Evolutionary conservation across 2,113 vertebrate genomes (phyloP).

Genomic region (Parotia lawesii): DNA sequence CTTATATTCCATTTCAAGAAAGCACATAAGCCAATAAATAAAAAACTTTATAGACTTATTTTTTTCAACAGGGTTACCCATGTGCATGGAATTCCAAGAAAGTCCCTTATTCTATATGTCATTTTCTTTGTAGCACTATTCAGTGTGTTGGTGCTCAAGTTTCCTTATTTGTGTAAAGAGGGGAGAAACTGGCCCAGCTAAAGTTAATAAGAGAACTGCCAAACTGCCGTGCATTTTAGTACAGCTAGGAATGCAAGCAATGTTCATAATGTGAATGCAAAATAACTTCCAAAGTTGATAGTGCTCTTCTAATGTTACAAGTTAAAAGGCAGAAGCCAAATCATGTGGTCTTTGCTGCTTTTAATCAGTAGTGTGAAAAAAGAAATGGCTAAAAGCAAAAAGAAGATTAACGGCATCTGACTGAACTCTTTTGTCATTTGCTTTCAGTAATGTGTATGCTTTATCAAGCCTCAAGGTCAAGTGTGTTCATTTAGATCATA

Average conservation of each 20-base stretch:
- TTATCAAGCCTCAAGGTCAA: not conserved
- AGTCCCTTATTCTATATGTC: not conserved
- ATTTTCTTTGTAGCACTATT: not conserved
- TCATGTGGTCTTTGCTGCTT: not conserved
- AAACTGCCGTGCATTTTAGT: not conserved
- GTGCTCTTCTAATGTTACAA: not conserved
- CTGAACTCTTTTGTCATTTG: not conserved
- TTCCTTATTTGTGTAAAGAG: not conserved
- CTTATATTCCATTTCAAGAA: not conserved
- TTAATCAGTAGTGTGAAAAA: not conserved
- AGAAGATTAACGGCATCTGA: not conserved
- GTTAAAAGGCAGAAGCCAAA: not conserved
- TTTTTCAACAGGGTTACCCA: not conserved
- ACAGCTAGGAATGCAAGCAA: not conserved
- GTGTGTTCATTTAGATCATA: not conserved
- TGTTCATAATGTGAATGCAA: not conserved
- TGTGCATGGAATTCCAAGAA: not conserved
- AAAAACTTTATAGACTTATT: not conserved
- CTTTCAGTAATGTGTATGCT: not conserved
- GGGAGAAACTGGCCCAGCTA: not conserved
- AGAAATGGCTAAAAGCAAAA: not conserved
- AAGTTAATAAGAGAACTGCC: not conserved
- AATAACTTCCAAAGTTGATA: not conserved
- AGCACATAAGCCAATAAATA: not conserved
- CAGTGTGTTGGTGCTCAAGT: not conserved